These are phyloP conservation scores for Cygnus olor DNA, from an alignment of 2,797 vertebrate species.

Conservation along the genomic window DNA sequence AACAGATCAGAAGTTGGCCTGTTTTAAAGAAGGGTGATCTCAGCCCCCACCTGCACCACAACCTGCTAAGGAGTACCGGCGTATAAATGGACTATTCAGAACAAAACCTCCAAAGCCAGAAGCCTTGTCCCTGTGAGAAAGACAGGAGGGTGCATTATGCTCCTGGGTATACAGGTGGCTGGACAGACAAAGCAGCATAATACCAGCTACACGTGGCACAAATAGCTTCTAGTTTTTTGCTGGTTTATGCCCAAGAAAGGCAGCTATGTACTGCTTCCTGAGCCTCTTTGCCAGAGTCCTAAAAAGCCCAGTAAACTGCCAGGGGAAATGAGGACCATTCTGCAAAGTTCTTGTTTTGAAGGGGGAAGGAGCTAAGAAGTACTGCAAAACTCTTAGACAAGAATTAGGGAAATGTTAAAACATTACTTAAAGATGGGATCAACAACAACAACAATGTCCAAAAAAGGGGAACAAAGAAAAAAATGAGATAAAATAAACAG, in stretches of 20 bases:
- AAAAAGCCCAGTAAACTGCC: not conserved
- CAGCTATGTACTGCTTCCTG: not conserved
- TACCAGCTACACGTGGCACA: conserved; percentile 2
- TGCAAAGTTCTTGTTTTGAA: not conserved
- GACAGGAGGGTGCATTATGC: conserved; percentile 35
- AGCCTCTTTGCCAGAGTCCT: not conserved
- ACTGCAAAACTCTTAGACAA: not conserved
- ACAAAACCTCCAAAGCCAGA: conserved; percentile 18
- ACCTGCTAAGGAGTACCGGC: not conserved
- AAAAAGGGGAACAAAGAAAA: not conserved
- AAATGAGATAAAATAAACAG: not conserved
- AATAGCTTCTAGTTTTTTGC: not conserved
- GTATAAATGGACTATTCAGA: not conserved
- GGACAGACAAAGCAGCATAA: conserved; percentile 9
- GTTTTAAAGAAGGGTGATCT: conserved; percentile 47
- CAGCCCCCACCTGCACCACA: not conserved
- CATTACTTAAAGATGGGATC: not conserved
- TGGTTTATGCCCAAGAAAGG: conserved; percentile 15
- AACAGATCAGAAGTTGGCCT: conserved; percentile 13
- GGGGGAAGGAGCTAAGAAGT: not conserved
- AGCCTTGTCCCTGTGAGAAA: not conserved
- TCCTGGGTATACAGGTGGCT: conserved; percentile 56
- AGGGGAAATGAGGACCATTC: not conserved
- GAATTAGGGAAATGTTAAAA: not conserved
- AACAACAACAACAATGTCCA: not conserved